Base-by-base conservation (phyloP, 2,113 vertebrate genomes). In the Cinclus mexicanus region DNA sequence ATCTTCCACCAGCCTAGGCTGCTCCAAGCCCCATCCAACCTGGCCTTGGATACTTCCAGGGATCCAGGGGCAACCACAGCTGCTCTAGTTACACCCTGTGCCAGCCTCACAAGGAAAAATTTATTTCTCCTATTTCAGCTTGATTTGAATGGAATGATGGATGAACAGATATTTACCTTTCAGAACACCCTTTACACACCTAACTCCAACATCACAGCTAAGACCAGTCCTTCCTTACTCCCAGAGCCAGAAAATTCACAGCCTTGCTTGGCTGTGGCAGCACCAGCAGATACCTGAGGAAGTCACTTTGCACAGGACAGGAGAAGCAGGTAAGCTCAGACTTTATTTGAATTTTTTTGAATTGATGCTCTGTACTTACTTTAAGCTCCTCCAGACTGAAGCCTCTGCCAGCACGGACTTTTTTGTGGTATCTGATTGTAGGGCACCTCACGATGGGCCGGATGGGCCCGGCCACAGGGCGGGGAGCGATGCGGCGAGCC, bases 371-470 rank as follows among this genome's bases (percentile, higher is more conserved):
- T 5, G 2, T 10, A 97, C 97, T 97, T 96, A 99, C 99, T 97
- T 99, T 98, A 22, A 99, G 97, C 93, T 99, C 99, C 83, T 99
- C 99, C 63, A 99, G 95, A 57, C 98, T 99, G 98, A 99, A 99
- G 20, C 99, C 99, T 75, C 99, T 97, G 56, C 99, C 99, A 5
- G 98, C 98, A 22, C 99, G 99, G 14, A 99, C 98, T 83, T 98
- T 99, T 57, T 98, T 99, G 97, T 99, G 99, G 95, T 99, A 99
- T 46, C 99, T 94, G 64, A 99, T 93, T 0, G 99, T 99, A 2
- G 99, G 99, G 93, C 99, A 99, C 79, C 98, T 97, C 44, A 99
- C 99, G 15, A 99, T 97, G 5, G 99, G 99, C 55, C 99, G 98
- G 74, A 99, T 93, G 16, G 99, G 98, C 55, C 99, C 99, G 1